Percentiles rank a stretch among this genome's conserved stretches.
Evolutionary conservation across 1,140 invertebrate genomes (phyloP).

Genomic region (Papilio machaon): DNA sequence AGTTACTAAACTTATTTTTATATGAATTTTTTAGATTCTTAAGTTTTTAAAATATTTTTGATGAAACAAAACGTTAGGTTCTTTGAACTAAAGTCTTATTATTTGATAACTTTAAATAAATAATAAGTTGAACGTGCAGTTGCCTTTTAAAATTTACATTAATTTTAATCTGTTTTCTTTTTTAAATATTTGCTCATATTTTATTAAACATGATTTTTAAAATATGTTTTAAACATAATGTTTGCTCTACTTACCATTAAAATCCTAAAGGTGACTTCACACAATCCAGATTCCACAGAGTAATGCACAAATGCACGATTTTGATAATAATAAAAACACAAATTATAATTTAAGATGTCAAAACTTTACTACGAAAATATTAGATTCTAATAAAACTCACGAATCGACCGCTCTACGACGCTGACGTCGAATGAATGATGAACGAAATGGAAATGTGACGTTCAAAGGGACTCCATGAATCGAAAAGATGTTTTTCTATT

Average conservation of each 20-base stretch:
- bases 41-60: background rate
- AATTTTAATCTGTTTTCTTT: background rate
- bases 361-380: constrained; percentile 11
- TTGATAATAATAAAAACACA: constrained; percentile 24
- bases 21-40: background rate
- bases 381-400: background rate
- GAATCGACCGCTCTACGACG: constrained; percentile 12
- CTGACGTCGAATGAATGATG: constrained; percentile 36
- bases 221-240: background rate
- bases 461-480: background rate
- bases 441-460: constrained; percentile 3
- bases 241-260: constrained; percentile 25
- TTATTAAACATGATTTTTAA: background rate
- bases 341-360: constrained; percentile 18
- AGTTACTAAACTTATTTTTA: no score
- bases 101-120: background rate
- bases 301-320: constrained; percentile 21
- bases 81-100: background rate
- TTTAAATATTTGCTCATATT: background rate
- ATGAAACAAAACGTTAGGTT: background rate
- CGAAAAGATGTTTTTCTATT: background rate
- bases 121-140: background rate
- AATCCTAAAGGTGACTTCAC: constrained; percentile 1
- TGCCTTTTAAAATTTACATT: background rate
- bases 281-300: constrained; percentile 30